A percentile compares a stretch with the other conserved stretches of the same genome.
These are phyloP conservation scores for Lasioglossum marginatum DNA, from an alignment of 2,888 invertebrate species.

Conservation along the genomic window DNA sequence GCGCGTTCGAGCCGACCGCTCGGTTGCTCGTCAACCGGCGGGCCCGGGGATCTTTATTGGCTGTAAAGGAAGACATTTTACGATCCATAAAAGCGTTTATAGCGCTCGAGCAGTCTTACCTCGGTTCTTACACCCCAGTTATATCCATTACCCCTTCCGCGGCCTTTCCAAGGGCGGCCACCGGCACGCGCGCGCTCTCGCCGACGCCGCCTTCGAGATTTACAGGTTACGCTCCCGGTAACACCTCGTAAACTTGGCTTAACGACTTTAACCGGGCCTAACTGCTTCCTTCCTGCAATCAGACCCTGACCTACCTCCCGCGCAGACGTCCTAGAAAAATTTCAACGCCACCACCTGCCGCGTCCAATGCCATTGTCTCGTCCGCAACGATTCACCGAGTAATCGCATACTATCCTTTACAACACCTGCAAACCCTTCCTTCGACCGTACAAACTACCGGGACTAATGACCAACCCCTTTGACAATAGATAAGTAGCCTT, in stretches of 20 bases:
- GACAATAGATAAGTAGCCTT: not conserved
- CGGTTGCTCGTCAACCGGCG: slow-evolving; percentile 71
- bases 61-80: slow-evolving; percentile 84
- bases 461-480: not conserved
- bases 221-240: slow-evolving; percentile 85
- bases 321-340: slow-evolving; percentile 72
- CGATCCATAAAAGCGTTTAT: slow-evolving; percentile 84
- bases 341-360: slow-evolving; percentile 35
- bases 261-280: slow-evolving; percentile 85
- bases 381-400: not conserved
- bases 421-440: not conserved
- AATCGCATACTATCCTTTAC: not conserved
- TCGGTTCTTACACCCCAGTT: slow-evolving; percentile 77
- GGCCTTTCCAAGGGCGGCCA: slow-evolving; percentile 82
- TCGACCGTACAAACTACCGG: not conserved
- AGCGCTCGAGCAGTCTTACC: slow-evolving; percentile 77
- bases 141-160: slow-evolving; percentile 75
- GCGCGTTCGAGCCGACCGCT: slow-evolving; percentile 35
- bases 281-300: slow-evolving; percentile 85
- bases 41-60: slow-evolving; percentile 83
- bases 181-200: slow-evolving; percentile 81
- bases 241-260: slow-evolving; percentile 85
- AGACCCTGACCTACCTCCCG: slow-evolving; percentile 82
- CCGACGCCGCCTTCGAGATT: slow-evolving; percentile 81
- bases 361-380: slow-evolving; percentile 4